Base-by-base conservation (phyloP, 2,113 vertebrate genomes). In the Madoqua kirkii region DNA sequence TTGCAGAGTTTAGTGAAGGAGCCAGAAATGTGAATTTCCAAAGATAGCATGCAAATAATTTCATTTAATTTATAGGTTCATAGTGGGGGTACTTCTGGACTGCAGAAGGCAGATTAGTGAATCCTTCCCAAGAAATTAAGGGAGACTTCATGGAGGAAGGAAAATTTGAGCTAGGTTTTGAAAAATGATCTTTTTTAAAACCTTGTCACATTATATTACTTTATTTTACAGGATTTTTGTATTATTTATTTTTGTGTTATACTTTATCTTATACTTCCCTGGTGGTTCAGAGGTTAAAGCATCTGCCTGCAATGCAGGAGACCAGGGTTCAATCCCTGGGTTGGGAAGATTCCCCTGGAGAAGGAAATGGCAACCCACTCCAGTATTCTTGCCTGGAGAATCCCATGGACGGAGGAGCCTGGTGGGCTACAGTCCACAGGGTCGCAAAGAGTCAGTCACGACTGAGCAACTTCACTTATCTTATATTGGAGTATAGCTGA, bases 71-170 rank as follows among this genome's bases (percentile, higher is more conserved):
- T 19, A 45, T 45, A 55, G 17, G 25, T 78, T 79, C 79, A 25
- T 83, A 97, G 78, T 16, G 60, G 55, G 55, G 67, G 40, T 36
- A 15, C 43, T 96, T 97, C 55, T 67, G 78, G 95, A 83, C 78
- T 23, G 7, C 31, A 83, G 67, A 88, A 85, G 25, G 71, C 64
- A 79, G 43, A 71, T 43, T 76, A 19, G 88, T 50, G 45, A 81
- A 43, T 92, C 15, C 43, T 89, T 89, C 43, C 36, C 29, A 36
- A 36, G 21, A 50, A 67, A 89, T 88, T 89, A 64, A 62, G 64
- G 55, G 55, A 86, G 76, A 43, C 1, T 48, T 87, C n/a, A 17
- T 45, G 10, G 62, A 78, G 78, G 17, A 90, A 84, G 43, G 31
- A 57, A 10, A 11, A 64, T 67, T 62, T 64, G 60, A 95, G 48